A percentile compares a stretch with the other conserved stretches of the same genome.
Evolutionary conservation across 2,113 vertebrate genomes (phyloP).

Genomic region (Rhodinocichla rosea): DNA sequence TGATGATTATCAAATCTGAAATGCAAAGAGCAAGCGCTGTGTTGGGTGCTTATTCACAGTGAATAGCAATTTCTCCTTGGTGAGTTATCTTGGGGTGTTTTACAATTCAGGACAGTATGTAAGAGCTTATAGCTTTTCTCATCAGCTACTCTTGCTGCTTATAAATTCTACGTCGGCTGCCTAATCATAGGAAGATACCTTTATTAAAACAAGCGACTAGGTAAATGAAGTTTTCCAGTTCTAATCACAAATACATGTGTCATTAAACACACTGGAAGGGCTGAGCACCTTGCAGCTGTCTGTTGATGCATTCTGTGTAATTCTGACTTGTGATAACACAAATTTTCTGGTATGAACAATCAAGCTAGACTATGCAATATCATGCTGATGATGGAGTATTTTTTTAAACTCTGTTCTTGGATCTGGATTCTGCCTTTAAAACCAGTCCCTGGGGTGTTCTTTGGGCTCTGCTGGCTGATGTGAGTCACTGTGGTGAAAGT

Average conservation of each 20-base stretch:
- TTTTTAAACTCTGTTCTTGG: neutral
- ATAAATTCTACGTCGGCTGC: neutral
- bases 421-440: neutral
- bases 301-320: neutral
- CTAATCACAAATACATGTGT: neutral
- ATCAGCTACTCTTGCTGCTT: conserved; percentile 39
- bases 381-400: neutral
- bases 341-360: neutral
- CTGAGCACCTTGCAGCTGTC: neutral
- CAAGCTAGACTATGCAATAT: neutral
- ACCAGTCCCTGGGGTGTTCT: neutral
- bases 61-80: conserved; percentile 41
- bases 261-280: neutral
- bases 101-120: conserved; percentile 26
- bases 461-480: too few relatives aligned
- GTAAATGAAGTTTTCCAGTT: conserved; percentile 34
- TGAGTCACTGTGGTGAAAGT: fast-evolving
- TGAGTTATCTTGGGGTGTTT: conserved; percentile 24
- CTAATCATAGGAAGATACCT: neutral
- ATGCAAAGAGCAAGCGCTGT: conserved; percentile 7
- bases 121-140: conserved; percentile 53
- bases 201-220: conserved; percentile 45
- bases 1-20: conserved; percentile 38
- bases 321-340: neutral
- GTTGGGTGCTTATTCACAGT: conserved; percentile 35